These are phyloP conservation scores for Cetonia aurata DNA, from an alignment of 2,888 invertebrate genomes.

Conservation along the genomic window DNA sequence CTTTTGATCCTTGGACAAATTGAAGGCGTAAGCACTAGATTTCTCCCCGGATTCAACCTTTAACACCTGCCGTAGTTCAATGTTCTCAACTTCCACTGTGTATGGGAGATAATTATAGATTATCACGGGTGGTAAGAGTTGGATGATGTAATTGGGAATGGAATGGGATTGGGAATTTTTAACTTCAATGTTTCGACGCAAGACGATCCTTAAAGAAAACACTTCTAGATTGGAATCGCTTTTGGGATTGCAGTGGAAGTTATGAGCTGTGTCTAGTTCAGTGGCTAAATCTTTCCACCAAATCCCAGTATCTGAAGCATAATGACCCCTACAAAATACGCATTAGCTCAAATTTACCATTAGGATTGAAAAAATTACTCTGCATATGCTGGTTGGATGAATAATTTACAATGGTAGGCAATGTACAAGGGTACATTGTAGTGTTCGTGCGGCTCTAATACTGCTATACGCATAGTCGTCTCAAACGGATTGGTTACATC, in stretches of 20 bases:
- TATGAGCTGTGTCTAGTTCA: constrained; percentile 75
- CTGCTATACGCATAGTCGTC: constrained; percentile 78
- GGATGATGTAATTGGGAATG: constrained; percentile 80
- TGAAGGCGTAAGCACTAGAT: constrained; percentile 76
- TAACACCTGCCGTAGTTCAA: constrained; percentile 67
- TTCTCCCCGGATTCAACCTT: constrained; percentile 81
- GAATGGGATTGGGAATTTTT: constrained; percentile 59
- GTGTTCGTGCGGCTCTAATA: constrained; percentile 80
- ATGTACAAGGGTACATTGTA: constrained; percentile 83
- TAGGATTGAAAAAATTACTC: constrained; percentile 71
- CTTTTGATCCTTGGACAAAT: constrained; percentile 71
- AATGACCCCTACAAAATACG: constrained; percentile 71
- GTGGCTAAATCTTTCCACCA: constrained; percentile 86
- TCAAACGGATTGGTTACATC: constrained; percentile 82
- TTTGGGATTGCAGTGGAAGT: constrained; percentile 78
- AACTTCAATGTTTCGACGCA: constrained; percentile 59
- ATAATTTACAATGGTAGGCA: constrained; percentile 84
- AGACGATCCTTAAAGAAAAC: constrained; percentile 75
- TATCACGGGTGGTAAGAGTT: constrained; percentile 79
- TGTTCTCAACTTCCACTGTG: constrained; percentile 73
- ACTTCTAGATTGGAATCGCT: constrained; percentile 72
- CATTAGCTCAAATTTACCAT: not conserved
- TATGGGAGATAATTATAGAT: constrained; percentile 84
- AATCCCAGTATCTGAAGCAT: constrained; percentile 78
- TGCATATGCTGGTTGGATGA: constrained; percentile 79